Base-by-base conservation (phyloP, 2,113 vertebrate species). In the Anas platyrhynchos region DNA sequence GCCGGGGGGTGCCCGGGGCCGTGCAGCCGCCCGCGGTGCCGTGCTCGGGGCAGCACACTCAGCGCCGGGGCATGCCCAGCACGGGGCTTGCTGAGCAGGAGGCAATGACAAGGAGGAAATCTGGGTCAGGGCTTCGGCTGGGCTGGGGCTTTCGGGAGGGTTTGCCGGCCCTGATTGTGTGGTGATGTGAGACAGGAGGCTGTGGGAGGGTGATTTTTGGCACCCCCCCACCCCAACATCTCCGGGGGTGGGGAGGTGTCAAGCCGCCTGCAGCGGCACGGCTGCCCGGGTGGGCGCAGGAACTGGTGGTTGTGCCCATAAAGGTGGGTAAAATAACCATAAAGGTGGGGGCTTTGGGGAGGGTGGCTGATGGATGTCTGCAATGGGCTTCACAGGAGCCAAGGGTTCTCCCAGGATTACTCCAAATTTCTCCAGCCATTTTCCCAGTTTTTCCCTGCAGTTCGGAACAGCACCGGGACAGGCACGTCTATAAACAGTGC, bases 111-210 rank as follows among this genome's bases (percentile, higher is more conserved):
- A 4, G 78, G 58, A 82, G 89, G 1, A 58, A 95, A 95, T 93
- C 71, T 93, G 92, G 96, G 96, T 92, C 96, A 95, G 66, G 65
- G 56, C 74, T 76, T 29, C 11, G 65, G 83, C 62, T 54, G 48
- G 1, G 8, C 38, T 46, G 26, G 59, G 38, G 66, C 75, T 81
- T 9, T 2, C 4, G 13, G 27, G 78, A 59, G 38, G 41, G 17
- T 6, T 13, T 86, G 84, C 61, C 2, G 66, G 11, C n/a, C 5
- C 22, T 29, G 62, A 26, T 52, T 65, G 54, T 29, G 16, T 7
- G 38, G 58, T 41, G 25, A 27, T 14, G 36, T 6, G 9, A 41
- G 48, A 25, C 23, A 8, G 2, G 73, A 3, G 2, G 89, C 61
- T 21, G 55, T 4, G 1, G 55, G 21, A 89, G 34, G 8, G 56